These are phyloP conservation scores for Neelides sp. DNA, from an alignment of 1,140 invertebrate genomes.

Conservation along the genomic window DNA sequence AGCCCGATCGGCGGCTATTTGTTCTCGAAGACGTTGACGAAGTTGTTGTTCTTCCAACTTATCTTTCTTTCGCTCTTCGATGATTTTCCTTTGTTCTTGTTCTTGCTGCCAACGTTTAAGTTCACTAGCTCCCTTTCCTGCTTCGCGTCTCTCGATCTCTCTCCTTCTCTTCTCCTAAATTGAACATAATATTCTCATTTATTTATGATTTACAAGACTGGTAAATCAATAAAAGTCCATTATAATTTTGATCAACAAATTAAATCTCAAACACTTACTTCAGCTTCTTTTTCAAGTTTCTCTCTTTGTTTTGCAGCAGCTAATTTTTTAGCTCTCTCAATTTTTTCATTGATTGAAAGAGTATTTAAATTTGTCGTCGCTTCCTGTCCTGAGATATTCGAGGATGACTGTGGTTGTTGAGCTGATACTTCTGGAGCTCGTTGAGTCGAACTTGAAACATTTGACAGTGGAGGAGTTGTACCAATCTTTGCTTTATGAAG, in stretches of 20 bases:
- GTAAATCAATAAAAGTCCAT: neutral
- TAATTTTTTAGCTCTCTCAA: constrained; percentile 40
- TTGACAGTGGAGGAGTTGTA: neutral
- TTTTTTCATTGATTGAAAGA: constrained; percentile 34
- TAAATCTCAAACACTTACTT: constrained; percentile 34
- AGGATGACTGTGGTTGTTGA: constrained; percentile 10
- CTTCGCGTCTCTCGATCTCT: constrained; percentile 55
- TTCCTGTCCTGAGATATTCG: neutral
- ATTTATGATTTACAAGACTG: constrained; percentile 11
- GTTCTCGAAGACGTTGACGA: constrained; percentile 52
- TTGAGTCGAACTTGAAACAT: constrained; percentile 25
- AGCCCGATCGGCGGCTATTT: constrained; percentile 59
- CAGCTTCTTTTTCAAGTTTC: constrained; percentile 50
- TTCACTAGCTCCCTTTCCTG: constrained; percentile 56
- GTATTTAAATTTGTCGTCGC: constrained; percentile 30
- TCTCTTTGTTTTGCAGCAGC: constrained; percentile 46
- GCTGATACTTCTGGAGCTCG: constrained; percentile 9
- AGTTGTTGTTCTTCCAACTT: constrained; percentile 53
- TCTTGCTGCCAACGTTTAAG: constrained; percentile 57
- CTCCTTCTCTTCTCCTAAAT: constrained; percentile 44
- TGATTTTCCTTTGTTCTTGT: constrained; percentile 53
- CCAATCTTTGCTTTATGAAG: constrained; percentile 14
- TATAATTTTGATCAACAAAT: neutral
- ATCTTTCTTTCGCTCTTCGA: constrained; percentile 52
- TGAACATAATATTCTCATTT: constrained; percentile 4